phyloP scores from a whole-genome alignment of 1,140 invertebrate genomes.

The Ectropis grisescens region DNA sequence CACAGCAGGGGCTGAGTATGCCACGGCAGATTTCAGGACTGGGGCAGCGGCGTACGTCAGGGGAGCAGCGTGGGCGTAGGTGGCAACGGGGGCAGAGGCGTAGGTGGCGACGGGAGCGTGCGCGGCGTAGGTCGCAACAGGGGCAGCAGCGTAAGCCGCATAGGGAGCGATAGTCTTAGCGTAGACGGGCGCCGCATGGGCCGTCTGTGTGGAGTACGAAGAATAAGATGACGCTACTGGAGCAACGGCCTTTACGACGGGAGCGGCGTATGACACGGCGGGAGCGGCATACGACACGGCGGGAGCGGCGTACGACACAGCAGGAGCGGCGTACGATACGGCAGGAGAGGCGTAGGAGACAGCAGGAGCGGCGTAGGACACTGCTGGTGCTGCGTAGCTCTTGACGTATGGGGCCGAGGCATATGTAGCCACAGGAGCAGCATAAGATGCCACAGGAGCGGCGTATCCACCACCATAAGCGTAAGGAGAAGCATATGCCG shows the following conservation, averaged over 20 bases:
- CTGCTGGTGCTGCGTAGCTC: slow-evolving; percentile 10
- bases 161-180: slow-evolving; percentile 17
- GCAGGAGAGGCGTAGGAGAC: slow-evolving; percentile 16
- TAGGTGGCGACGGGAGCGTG: slow-evolving; percentile 17
- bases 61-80: slow-evolving; percentile 17
- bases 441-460: slow-evolving; percentile 5
- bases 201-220: slow-evolving; percentile 25
- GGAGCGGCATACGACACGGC: slow-evolving; percentile 13
- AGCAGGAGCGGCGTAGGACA: slow-evolving; percentile 4
- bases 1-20: slow-evolving; percentile 35
- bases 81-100: slow-evolving; percentile 16
- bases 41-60: slow-evolving; percentile 21
- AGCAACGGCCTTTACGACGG: slow-evolving; percentile 19
- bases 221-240: slow-evolving; percentile 28
- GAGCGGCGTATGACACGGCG: slow-evolving; percentile 15
- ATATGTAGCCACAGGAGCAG: slow-evolving; percentile 10
- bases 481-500: slow-evolving; percentile 4
- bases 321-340: background rate
- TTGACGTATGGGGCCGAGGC: slow-evolving; percentile 7
- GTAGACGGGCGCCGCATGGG: slow-evolving; percentile 13
- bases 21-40: slow-evolving; percentile 21
- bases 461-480: slow-evolving; percentile 12
- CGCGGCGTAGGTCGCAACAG: slow-evolving; percentile 16
- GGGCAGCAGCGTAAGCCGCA: slow-evolving; percentile 18
- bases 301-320: slow-evolving; percentile 2